Conservation (phyloP, 2,113 vertebrate genomes). For the Rhinopomastus cyanomelas region DNA sequence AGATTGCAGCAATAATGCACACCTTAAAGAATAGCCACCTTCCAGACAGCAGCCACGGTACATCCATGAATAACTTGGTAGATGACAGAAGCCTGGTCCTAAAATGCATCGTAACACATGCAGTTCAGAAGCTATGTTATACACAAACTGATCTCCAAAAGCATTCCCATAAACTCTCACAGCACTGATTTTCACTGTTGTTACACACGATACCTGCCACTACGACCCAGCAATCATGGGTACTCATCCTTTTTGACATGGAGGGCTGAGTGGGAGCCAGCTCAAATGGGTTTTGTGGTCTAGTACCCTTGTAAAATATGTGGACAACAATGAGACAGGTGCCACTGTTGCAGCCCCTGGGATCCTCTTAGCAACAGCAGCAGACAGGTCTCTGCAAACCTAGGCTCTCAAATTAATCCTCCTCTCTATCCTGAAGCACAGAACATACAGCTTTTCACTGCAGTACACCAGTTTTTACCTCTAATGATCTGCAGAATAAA, state of each 20-base stretch:
- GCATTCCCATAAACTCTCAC: neutral
- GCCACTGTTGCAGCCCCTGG: neutral
- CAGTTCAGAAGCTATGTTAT: neutral
- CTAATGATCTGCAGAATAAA: neutral
- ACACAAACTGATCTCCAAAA: neutral
- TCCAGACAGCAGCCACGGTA: neutral
- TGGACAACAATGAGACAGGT: neutral
- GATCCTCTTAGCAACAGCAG: neutral
- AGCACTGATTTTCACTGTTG: neutral
- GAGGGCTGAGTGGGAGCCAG: neutral
- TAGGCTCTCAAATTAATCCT: neutral
- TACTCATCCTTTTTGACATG: neutral
- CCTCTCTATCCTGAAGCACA: neutral
- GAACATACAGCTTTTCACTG: neutral
- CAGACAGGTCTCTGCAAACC: neutral
- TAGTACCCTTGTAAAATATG: neutral
- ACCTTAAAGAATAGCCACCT: neutral
- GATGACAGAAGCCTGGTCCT: neutral
- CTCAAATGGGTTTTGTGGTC: neutral
- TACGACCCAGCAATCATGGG: neutral
- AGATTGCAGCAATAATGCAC: neutral
- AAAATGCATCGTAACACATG: neutral
- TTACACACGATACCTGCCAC: neutral
- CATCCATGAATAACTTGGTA: neutral
- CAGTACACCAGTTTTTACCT: neutral